Evolutionary conservation across 2,888 invertebrate species (phyloP).

Genomic region (Drymonia ruficornis): DNA sequence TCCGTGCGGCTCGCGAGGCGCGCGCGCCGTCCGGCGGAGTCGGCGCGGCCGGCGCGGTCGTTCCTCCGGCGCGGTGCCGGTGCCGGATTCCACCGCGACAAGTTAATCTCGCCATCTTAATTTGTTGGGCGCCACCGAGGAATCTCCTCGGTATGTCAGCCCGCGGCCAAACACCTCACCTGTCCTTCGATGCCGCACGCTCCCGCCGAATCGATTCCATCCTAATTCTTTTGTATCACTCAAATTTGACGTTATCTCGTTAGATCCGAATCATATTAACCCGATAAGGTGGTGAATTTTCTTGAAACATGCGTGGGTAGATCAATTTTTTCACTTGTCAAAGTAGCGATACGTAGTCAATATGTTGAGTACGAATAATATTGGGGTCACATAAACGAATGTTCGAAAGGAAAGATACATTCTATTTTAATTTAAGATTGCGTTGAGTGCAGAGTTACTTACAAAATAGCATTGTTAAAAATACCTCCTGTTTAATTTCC

Average conservation of each 20-base stretch:
- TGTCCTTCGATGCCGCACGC: conserved; percentile 32
- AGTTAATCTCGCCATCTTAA: conserved; percentile 65
- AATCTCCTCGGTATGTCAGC: conserved; percentile 58
- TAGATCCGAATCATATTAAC: conserved; percentile 7
- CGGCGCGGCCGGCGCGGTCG: conserved; percentile 37
- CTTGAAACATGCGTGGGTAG: background rate
- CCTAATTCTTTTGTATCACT: conserved; percentile 26
- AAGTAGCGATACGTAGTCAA: background rate
- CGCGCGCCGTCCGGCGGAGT: conserved; percentile 10
- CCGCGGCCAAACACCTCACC: conserved; percentile 73
- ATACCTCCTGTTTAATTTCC: too few relatives aligned
- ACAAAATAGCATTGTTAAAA: too few relatives aligned
- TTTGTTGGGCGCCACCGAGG: conserved; percentile 63
- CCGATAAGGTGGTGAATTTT: conserved; percentile 3
- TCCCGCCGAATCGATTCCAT: background rate
- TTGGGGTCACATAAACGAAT: background rate
- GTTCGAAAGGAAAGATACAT: too few relatives aligned
- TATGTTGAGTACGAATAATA: background rate
- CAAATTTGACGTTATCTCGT: conserved; percentile 11
- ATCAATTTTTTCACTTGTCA: background rate
- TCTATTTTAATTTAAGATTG: too few relatives aligned
- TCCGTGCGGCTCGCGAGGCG: conserved; percentile 19
- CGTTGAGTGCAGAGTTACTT: too few relatives aligned
- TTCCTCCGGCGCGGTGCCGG: conserved; percentile 40
- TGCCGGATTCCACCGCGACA: conserved; percentile 61